Evolutionary conservation across 2,113 vertebrate species (phyloP).

Genomic region (Coregonus clupeaformis): DNA sequence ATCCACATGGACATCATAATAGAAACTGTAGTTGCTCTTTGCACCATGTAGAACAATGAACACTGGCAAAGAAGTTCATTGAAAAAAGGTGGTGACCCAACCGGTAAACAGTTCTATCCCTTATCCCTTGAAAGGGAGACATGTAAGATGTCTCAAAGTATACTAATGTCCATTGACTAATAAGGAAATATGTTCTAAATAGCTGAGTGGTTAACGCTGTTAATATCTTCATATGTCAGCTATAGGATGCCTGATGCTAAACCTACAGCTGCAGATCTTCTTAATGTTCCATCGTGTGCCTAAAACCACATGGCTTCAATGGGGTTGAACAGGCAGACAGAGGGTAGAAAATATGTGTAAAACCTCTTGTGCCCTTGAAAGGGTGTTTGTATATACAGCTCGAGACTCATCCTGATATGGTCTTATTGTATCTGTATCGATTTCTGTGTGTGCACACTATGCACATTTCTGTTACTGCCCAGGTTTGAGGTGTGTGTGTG

Average conservation of each 20-base stretch:
- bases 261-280: background rate
- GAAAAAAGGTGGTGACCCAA: background rate
- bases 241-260: background rate
- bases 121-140: too few species aligned
- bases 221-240: constrained; percentile 8
- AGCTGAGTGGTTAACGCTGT: constrained; percentile 39
- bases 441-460: background rate
- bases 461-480: constrained; percentile 13
- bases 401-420: background rate
- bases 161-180: background rate
- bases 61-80: background rate
- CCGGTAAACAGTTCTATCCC: too few species aligned
- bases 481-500: constrained; percentile 4
- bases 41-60: background rate
- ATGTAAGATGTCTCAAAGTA: too few species aligned
- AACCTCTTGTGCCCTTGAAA: constrained; percentile 5
- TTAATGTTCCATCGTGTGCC: background rate
- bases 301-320: background rate
- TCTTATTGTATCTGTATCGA: background rate
- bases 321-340: background rate
- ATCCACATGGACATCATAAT: background rate
- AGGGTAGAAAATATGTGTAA: background rate
- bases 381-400: background rate
- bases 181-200: background rate
- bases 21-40: background rate